Percentiles rank a stretch among this genome's conserved stretches.
Conservation (phyloP, 2,888 invertebrate genomes). For the Drosophila testacea region DNA sequence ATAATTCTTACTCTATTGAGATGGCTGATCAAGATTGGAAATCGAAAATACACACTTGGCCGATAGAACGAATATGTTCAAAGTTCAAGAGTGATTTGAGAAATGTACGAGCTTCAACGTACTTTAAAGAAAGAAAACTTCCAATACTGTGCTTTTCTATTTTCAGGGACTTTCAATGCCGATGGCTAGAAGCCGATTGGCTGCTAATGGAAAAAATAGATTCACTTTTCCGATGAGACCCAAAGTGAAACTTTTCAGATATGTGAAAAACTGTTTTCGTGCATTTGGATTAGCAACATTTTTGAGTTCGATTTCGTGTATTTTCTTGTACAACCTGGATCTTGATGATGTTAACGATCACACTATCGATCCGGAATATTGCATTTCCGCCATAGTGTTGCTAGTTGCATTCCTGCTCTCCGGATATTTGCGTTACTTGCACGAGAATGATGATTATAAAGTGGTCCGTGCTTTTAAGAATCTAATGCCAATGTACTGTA, state of each 20-base stretch:
- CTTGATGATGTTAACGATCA: rapidly evolving
- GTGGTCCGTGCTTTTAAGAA: constrained; percentile 40
- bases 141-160: not conserved
- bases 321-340: constrained; percentile 7
- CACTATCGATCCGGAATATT: not conserved
- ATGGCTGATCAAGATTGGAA: constrained; percentile 6
- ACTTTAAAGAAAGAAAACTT: not conserved
- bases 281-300: not conserved
- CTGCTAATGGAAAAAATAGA: constrained; percentile 42
- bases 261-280: constrained; percentile 29
- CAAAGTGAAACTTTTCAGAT: not conserved
- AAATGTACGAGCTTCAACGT: not conserved
- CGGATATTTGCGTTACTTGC: constrained; percentile 31
- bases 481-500: constrained; percentile 61
- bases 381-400: constrained; percentile 15
- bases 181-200: constrained; percentile 29
- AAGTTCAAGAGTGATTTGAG: constrained; percentile 1
- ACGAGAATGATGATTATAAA: constrained; percentile 33
- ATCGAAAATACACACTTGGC: constrained; percentile 3
- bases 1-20: not conserved
- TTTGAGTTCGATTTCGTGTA: constrained; percentile 14
- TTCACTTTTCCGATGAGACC: constrained; percentile 17
- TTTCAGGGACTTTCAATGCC: constrained; percentile 42
- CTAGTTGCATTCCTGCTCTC: constrained; percentile 23
- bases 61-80: not conserved